Base-by-base conservation (phyloP, 2,797 vertebrate genomes). In the Chiloscyllium punctatum region DNA sequence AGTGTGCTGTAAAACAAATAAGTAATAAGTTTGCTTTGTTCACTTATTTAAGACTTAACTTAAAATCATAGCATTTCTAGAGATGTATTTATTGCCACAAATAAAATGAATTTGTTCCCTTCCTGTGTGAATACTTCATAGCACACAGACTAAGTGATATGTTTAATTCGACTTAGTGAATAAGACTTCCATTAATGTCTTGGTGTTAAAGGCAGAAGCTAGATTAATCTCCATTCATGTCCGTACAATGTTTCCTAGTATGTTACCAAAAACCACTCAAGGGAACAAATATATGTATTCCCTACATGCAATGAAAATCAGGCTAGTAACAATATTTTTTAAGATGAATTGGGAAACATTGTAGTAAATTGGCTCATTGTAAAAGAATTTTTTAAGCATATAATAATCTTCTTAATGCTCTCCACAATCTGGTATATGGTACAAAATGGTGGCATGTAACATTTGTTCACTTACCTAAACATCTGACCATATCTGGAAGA, bases 1-100 rank as follows among this genome's bases (percentile, higher is more conserved):
- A 96, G 66, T 95, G 96, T 95, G 96, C 97, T 97, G 88, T 18
- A 96, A 84, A 33, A 42, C 7, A 92, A 92, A 92, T 68, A 37
- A 68, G 2, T 68, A 68, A 68, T 69, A 2, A 92, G 42, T 68
- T 92, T 69, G n/a, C n/a, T 92, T 9, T 27, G 37, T 69, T 69
- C n/a, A 68, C 18, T 68, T 42, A 92, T 90, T 66, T 2, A 51
- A 88, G 62, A 62, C n/a, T 33, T 90, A 90, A n/a, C 95, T 51
- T 92, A 94, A 71, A 68, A 57, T 33, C 11, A 37, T 37, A 42
- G 21, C 18, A 48, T 30, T 62, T 15, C 18, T 1, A 57, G 27
- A n/a, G 33, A 62, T n/a, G 23, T 42, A 42, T 69, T 42, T 92
- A 91, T 69, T 92, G 90, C 23, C 8, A 92, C 66, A 69, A 66